phyloP scores from a whole-genome alignment of 2,797 vertebrate genomes.

The Cuculus canorus region DNA sequence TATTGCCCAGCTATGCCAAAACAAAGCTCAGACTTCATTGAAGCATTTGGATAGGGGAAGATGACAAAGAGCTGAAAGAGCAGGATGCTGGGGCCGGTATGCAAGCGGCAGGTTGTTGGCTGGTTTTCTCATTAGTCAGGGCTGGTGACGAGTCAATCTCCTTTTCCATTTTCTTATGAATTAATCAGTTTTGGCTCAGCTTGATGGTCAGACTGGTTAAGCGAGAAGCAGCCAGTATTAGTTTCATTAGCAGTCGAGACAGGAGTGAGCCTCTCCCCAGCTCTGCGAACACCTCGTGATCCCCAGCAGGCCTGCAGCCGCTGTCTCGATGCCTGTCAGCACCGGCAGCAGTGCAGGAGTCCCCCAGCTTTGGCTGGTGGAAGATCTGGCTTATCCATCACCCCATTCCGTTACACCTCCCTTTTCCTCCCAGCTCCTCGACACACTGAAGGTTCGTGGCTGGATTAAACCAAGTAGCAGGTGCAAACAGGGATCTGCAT shows the following conservation, averaged over 20 bases:
- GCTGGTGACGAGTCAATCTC: constrained; percentile 9
- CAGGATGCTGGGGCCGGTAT: background rate
- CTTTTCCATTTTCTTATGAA: constrained; percentile 35
- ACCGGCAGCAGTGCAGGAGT: background rate
- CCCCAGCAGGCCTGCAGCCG: background rate
- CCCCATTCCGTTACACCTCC: background rate
- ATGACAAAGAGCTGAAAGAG: background rate
- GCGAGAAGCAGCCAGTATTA: background rate
- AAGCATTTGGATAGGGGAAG: background rate
- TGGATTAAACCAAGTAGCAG: accelerated
- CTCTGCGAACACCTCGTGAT: background rate
- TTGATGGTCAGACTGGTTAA: constrained; percentile 45
- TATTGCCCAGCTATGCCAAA: accelerated
- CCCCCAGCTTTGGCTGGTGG: background rate
- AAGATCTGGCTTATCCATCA: background rate
- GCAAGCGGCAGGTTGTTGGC: constrained; percentile 21
- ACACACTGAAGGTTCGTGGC: accelerated
- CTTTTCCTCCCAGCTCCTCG: accelerated
- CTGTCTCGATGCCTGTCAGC: accelerated
- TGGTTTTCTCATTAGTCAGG: constrained; percentile 4
- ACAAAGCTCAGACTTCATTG: background rate
- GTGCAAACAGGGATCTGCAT: background rate
- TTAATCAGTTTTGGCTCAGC: constrained; percentile 61
- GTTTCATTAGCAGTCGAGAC: constrained; percentile 1
- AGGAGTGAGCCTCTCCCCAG: background rate